These are phyloP conservation scores for Acipenser transmontanus DNA, from an alignment of 2,797 vertebrate genomes.

Conservation along the genomic window DNA sequence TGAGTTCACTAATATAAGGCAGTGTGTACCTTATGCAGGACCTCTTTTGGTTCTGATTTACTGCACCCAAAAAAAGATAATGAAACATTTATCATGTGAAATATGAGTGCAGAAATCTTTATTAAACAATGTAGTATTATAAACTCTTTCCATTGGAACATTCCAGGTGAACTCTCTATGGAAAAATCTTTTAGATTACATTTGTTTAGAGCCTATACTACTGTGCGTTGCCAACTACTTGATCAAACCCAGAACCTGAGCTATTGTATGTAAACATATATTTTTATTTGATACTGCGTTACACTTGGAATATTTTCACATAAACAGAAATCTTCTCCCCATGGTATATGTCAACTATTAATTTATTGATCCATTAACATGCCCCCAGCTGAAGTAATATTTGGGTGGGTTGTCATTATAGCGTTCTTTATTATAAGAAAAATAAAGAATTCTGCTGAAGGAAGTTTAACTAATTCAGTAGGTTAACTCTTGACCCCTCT, in stretches of 20 bases:
- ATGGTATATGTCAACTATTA: no score
- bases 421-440: background rate
- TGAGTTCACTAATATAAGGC: background rate
- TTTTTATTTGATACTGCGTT: conserved; percentile 9
- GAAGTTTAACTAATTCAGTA: background rate
- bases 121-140: conserved; percentile 37
- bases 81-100: conserved; percentile 39
- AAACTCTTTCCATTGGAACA: conserved; percentile 24
- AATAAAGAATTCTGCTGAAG: background rate
- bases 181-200: conserved; percentile 38
- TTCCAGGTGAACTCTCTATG: conserved; percentile 24
- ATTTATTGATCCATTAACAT: background rate
- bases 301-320: conserved; percentile 2
- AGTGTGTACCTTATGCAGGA: background rate
- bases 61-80: conserved; percentile 18
- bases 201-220: conserved; percentile 29
- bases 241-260: conserved; percentile 38
- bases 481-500: background rate
- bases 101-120: conserved; percentile 38
- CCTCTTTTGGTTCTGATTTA: conserved; percentile 4
- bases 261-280: conserved; percentile 35
- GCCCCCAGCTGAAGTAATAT: background rate
- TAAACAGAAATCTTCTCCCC: background rate
- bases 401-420: background rate
- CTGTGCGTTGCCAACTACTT: conserved; percentile 30